Percentiles rank a stretch among this genome's conserved stretches.
These are phyloP conservation scores for Podarcis cretensis DNA, from an alignment of 2,113 vertebrate species.

Conservation along the genomic window DNA sequence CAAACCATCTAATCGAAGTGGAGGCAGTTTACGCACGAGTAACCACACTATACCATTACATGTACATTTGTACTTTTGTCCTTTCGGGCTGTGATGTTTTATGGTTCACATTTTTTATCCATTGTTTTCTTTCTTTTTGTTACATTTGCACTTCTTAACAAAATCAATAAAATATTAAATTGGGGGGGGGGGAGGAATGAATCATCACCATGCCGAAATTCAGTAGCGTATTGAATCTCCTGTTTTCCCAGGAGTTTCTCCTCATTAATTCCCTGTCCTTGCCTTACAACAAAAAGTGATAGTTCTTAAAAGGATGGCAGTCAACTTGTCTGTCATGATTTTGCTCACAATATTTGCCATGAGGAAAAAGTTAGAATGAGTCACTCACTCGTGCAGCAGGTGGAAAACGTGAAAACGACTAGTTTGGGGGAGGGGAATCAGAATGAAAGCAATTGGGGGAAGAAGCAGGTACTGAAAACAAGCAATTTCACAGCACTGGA, in stretches of 20 bases:
- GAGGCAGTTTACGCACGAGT: too few relatives aligned
- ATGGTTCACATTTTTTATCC: too few relatives aligned
- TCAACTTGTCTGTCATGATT: neutral
- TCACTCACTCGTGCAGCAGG: too few relatives aligned
- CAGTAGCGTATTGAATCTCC: neutral
- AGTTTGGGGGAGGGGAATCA: neutral
- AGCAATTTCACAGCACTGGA: neutral
- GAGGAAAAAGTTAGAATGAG: neutral
- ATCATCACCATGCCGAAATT: neutral
- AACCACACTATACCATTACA: too few relatives aligned
- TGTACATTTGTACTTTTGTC: too few relatives aligned
- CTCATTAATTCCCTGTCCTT: neutral
- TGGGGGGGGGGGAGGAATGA: too few relatives aligned
- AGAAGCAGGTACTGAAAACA: neutral
- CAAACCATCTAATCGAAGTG: too few relatives aligned
- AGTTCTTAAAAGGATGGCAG: neutral
- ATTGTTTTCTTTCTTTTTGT: too few relatives aligned
- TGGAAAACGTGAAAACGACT: neutral
- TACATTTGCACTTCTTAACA: too few relatives aligned
- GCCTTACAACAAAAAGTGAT: neutral
- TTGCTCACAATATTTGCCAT: neutral
- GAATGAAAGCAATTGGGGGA: neutral
- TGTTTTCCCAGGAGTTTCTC: neutral
- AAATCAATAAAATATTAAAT: too few relatives aligned
- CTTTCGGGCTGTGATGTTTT: too few relatives aligned